These are phyloP conservation scores for Barbus barbus DNA, from an alignment of 2,113 vertebrate genomes.

Conservation along the genomic window DNA sequence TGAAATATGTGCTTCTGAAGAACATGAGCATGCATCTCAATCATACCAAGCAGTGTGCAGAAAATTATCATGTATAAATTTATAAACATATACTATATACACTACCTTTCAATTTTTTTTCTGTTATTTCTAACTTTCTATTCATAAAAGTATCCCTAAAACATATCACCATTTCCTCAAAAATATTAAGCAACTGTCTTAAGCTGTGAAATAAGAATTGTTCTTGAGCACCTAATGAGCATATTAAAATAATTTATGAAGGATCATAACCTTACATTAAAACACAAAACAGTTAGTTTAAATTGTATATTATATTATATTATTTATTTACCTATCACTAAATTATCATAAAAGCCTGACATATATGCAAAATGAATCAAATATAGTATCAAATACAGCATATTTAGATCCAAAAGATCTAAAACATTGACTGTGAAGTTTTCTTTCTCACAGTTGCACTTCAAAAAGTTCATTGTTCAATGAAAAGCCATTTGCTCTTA, in stretches of 20 bases:
- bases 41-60: too few relatives aligned
- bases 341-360: not conserved
- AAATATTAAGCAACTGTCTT: too few relatives aligned
- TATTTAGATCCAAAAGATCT: not conserved
- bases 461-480: constrained; percentile 13
- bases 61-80: too few relatives aligned
- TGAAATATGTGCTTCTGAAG: constrained; percentile 38
- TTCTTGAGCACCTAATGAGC: not conserved
- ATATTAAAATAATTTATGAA: not conserved
- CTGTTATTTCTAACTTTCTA: too few relatives aligned
- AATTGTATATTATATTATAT: too few relatives aligned
- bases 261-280: not conserved
- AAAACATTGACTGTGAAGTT: not conserved
- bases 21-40: too few relatives aligned
- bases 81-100: too few relatives aligned
- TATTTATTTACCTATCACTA: not conserved
- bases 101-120: too few relatives aligned
- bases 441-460: constrained; percentile 19
- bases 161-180: too few relatives aligned
- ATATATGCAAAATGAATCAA: not conserved
- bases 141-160: too few relatives aligned
- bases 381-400: not conserved
- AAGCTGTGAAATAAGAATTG: too few relatives aligned
- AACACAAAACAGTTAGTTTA: too few relatives aligned
- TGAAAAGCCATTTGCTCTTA: constrained; percentile 37